phyloP scores from a whole-genome alignment of 2,888 invertebrate species.

The Stenoptilia bipunctidactyla region DNA sequence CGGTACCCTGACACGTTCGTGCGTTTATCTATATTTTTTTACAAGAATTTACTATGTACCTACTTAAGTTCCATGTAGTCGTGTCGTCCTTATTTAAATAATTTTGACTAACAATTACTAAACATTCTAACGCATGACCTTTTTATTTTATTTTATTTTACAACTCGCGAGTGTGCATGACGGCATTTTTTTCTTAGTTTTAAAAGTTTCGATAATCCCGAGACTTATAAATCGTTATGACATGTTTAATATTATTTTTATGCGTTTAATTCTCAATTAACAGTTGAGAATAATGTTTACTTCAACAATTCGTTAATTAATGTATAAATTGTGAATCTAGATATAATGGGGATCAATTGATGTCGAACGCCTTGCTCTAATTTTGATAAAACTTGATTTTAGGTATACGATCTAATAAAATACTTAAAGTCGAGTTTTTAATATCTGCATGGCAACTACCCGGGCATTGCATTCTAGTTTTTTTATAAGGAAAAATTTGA shows the following conservation, averaged over 20 bases:
- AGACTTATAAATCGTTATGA: slow-evolving; percentile 32
- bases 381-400: slow-evolving; percentile 55
- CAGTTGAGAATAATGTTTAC: slow-evolving; percentile 43
- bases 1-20: slow-evolving; percentile 30
- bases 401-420: slow-evolving; percentile 29
- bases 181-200: slow-evolving; percentile 27
- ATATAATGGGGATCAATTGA: background rate
- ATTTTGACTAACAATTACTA: slow-evolving; percentile 64
- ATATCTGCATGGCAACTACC: slow-evolving; percentile 60
- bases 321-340: background rate
- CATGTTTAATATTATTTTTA: slow-evolving; percentile 22
- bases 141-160: slow-evolving; percentile 36
- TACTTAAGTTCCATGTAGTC: too few species aligned
- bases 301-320: slow-evolving; percentile 49
- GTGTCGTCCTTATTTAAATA: slow-evolving; percentile 17
- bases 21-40: background rate
- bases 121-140: slow-evolving; percentile 65
- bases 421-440: slow-evolving; percentile 61
- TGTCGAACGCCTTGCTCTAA: slow-evolving; percentile 45
- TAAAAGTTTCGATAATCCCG: slow-evolving; percentile 28
- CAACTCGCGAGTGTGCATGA: slow-evolving; percentile 68
- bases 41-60: too few species aligned
- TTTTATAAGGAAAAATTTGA: slow-evolving; percentile 61
- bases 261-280: slow-evolving; percentile 24
- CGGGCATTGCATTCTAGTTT: slow-evolving; percentile 62